Conservation (phyloP, 2,797 vertebrate genomes). For the Gymnoscopelus braueri region DNA sequence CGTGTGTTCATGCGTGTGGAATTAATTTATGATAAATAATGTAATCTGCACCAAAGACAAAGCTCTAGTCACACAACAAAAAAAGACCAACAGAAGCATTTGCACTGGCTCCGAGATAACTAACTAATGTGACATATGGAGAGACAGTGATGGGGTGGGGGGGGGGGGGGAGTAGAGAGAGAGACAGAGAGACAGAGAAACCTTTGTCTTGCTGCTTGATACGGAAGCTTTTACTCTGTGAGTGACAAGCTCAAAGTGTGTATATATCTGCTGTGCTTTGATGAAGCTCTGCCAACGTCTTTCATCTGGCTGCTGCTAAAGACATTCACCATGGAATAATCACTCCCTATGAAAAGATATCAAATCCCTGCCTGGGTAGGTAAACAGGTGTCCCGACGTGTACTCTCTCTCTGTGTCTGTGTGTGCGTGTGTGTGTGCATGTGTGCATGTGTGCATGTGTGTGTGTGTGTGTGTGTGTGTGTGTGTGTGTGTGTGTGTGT, state of each 20-base stretch:
- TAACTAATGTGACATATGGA: constrained; percentile 32
- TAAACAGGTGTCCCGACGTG: constrained; percentile 31
- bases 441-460: constrained; percentile 8
- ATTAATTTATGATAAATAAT: constrained; percentile 62
- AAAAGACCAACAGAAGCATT: constrained; percentile 39
- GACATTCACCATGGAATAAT: constrained; percentile 31
- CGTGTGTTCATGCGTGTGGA: constrained; percentile 50
- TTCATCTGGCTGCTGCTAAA: constrained; percentile 50
- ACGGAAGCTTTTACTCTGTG: constrained; percentile 34
- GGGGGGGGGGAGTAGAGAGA: no score
- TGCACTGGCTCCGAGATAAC: constrained; percentile 46
- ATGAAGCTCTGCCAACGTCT: constrained; percentile 46
- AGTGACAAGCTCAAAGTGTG: no score
- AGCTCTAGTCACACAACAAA: constrained; percentile 48
- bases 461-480: constrained; percentile 17
- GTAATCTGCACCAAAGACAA: constrained; percentile 58
- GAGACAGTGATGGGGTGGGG: constrained; percentile 17
- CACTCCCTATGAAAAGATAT: constrained; percentile 20
- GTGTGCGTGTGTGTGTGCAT: constrained; percentile 7
- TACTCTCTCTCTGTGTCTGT: neutral
- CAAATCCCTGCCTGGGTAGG: constrained; percentile 18
- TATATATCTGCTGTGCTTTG: constrained; percentile 24
- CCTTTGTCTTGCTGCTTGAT: constrained; percentile 52
- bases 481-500: constrained; percentile 18
- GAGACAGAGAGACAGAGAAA: constrained; percentile 26